These are phyloP conservation scores for Catostomus latipinnis DNA, from an alignment of 2,797 vertebrate species.

Conservation along the genomic window DNA sequence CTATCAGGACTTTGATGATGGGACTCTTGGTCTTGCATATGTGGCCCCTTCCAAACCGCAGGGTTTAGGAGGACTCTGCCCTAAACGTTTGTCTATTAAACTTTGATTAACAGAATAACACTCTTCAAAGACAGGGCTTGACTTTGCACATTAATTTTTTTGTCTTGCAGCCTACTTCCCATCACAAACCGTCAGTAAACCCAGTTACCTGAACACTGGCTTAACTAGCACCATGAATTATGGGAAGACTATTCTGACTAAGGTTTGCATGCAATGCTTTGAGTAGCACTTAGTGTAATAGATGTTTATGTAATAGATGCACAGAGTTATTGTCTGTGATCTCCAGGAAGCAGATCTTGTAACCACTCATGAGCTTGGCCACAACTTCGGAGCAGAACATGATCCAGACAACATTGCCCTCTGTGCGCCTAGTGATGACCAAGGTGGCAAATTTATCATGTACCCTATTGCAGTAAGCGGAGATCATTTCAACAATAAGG, in stretches of 20 bases:
- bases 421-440: constrained; percentile 93
- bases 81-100: constrained; percentile 78
- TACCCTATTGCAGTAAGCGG: constrained; percentile 98
- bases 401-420: constrained; percentile 88
- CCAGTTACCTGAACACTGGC: constrained; percentile 95
- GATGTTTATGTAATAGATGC: background rate
- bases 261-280: constrained; percentile 76
- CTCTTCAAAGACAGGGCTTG: no score
- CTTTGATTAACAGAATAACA: background rate
- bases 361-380: constrained; percentile 95
- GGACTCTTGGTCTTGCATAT: constrained; percentile 93
- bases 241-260: constrained; percentile 98
- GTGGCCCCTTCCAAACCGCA: constrained; percentile 91
- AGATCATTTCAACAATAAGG: constrained; percentile 97
- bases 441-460: constrained; percentile 96
- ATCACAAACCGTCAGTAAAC: constrained; percentile 80
- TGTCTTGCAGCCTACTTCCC: constrained; percentile 86
- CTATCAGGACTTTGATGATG: constrained; percentile 97
- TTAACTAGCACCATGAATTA: constrained; percentile 99
- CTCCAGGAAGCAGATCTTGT: constrained; percentile 95
- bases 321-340: constrained; percentile 1
- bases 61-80: constrained; percentile 94
- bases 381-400: constrained; percentile 98
- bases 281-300: background rate
- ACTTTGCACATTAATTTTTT: constrained; percentile 28